Conservation (phyloP, 2,113 vertebrate genomes). For the Chlorodrepanis virens region DNA sequence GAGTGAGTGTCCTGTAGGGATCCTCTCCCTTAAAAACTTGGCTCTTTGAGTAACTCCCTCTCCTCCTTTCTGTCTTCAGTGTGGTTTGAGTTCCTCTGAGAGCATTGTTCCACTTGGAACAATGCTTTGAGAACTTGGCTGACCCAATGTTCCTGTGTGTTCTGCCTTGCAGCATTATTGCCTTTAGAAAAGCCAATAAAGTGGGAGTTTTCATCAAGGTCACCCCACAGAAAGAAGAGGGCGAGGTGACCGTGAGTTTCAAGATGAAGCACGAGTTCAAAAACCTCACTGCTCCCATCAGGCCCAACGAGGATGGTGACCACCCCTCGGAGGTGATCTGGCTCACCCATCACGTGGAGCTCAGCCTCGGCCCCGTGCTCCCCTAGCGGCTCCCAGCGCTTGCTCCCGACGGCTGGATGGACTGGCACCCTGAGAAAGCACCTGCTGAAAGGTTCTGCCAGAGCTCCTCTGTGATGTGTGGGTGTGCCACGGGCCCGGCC, state of each 20-base stretch:
- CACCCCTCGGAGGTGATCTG: conserved; percentile 84
- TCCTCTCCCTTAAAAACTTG: background rate
- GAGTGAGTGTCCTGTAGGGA: conserved; percentile 79
- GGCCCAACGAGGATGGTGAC: conserved; percentile 83
- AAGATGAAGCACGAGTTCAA: conserved; percentile 97
- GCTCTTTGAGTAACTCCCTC: background rate
- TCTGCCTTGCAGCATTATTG: conserved; percentile 80
- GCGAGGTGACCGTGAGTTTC: conserved; percentile 88
- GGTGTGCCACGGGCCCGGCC: background rate
- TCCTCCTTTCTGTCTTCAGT: background rate
- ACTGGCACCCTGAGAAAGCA: background rate
- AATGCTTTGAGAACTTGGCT: background rate
- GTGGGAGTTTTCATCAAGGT: conserved; percentile 98
- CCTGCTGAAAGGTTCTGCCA: background rate
- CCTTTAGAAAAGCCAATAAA: conserved; percentile 98
- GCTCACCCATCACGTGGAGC: conserved; percentile 94
- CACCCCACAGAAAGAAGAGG: conserved; percentile 88
- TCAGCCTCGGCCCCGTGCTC: conserved; percentile 89
- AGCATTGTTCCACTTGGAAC: background rate
- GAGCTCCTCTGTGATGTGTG: conserved; percentile 47
- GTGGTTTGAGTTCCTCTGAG: background rate
- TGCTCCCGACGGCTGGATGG: background rate
- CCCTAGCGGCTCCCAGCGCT: conserved; percentile 55
- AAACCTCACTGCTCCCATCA: conserved; percentile 89
- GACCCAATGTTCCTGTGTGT: conserved; percentile 2